Base-by-base conservation (phyloP, 2,113 vertebrate genomes). In the Felis catus region DNA sequence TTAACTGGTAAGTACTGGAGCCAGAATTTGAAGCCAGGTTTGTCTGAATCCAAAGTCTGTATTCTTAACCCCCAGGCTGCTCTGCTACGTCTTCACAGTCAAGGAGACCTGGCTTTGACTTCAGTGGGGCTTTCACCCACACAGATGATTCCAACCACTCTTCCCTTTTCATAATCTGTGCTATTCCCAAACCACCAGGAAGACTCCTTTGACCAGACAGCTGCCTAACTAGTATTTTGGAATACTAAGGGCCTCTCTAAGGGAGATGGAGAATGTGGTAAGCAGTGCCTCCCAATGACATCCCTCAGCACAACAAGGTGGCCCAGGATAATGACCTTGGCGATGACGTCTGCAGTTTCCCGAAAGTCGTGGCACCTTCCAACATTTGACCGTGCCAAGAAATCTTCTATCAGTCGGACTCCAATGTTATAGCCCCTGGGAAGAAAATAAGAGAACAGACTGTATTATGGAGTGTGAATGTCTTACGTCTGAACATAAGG, bases 381-480 rank as follows among this genome's bases (percentile, higher is more conserved):
- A 0, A 99, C 99, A 21, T 98, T 99, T 97, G 99, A 99, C n/a
- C 99, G 99, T 27, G 99, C 99, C 99, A 99, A 98, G 96, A 99
- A 99, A 98, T 99, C 99, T 98, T 99, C 99, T 18, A 99, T 99
- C 58, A 99, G 99, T 87, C 99, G 99, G 53, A 99, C 99, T 4
- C 99, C 99, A 0, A 99, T 99, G 98, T 99, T 99, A 98, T 99
- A 99, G 98, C 99, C 99, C 99, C 99, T 99, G 98, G n/a, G 97
- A 97, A 98, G 0, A 39, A 7, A 96, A 98, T 41, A 76, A 96
- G 66, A 98, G 45, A 98, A 86, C 11, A 97, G 25, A 33, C 65
- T 79, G 68, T 41, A 88, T 79, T 51, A 70, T 8, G 31, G 74
- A 45, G 53, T 55, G 73, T 80, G 73, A 94, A 82, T 36, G 5